Conservation (phyloP, 2,113 vertebrate species). For the Hippocampus comes region DNA sequence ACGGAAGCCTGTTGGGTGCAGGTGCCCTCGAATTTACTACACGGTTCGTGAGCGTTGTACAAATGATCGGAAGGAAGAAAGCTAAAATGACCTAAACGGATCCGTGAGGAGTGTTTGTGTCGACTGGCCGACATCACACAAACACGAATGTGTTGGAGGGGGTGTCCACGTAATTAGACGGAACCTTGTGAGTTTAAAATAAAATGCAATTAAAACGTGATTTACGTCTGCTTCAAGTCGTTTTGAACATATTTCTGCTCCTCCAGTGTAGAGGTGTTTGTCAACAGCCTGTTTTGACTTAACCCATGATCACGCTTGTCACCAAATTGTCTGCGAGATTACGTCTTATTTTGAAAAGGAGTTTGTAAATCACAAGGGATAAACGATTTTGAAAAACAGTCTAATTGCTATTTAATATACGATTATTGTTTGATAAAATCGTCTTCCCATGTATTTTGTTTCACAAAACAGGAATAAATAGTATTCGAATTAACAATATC, state of each 20-base stretch:
- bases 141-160: slow-evolving; percentile 34
- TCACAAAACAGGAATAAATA: too few species aligned
- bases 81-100: not conserved
- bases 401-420: too few species aligned
- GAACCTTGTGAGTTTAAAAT: not conserved
- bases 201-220: not conserved
- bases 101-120: slow-evolving; percentile 33
- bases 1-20: slow-evolving; percentile 9
- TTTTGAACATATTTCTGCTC: not conserved
- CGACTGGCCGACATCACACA: slow-evolving; percentile 56
- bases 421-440: too few species aligned
- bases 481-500: too few species aligned
- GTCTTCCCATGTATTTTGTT: too few species aligned
- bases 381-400: too few species aligned
- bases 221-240: not conserved
- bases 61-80: slow-evolving; percentile 17
- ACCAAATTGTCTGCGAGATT: not conserved
- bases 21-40: not conserved
- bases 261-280: not conserved
- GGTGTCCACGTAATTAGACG: not conserved
- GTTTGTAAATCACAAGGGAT: slow-evolving; percentile 26
- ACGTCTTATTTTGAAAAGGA: slow-evolving; percentile 2
- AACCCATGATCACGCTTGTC: not conserved
- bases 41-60: not conserved
- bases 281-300: not conserved